Percentiles rank a stretch among this genome's conserved stretches.
phyloP scores from a whole-genome alignment of 1,140 invertebrate species.

The Pseudomyrmex gracilis region DNA sequence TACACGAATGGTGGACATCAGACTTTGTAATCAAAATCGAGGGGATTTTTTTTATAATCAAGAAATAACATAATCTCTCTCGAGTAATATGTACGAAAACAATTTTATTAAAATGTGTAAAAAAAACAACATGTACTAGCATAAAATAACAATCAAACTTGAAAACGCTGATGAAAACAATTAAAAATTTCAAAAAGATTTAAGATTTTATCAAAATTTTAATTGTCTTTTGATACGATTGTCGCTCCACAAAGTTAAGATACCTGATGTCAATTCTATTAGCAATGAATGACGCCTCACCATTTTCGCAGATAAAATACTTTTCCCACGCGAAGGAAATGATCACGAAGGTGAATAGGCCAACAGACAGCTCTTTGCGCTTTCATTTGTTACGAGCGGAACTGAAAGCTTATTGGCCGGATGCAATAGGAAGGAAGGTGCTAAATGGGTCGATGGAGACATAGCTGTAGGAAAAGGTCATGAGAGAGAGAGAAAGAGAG shows the following conservation, averaged over 20 bases:
- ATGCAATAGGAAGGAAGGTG: slow-evolving; percentile 58
- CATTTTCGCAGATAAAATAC: neutral
- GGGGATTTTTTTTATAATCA: too few relatives aligned
- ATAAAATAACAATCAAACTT: too few relatives aligned
- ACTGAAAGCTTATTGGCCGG: slow-evolving; percentile 61
- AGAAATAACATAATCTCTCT: too few relatives aligned
- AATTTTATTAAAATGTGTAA: too few relatives aligned
- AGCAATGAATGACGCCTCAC: neutral
- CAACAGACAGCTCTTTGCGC: neutral
- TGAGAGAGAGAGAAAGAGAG: neutral
- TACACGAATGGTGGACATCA: neutral
- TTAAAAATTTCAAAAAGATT: too few relatives aligned
- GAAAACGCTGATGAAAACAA: too few relatives aligned
- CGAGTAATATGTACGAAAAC: too few relatives aligned
- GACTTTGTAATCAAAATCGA: neutral
- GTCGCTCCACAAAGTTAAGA: neutral
- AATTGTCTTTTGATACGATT: neutral
- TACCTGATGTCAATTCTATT: neutral
- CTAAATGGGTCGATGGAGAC: slow-evolving; percentile 59
- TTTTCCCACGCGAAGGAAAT: neutral
- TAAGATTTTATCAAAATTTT: neutral
- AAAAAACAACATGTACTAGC: too few relatives aligned
- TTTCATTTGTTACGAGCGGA: slow-evolving; percentile 32
- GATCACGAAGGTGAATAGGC: slow-evolving; percentile 8
- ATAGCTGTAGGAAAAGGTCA: slow-evolving; percentile 23